A percentile compares a stretch with the other conserved stretches of the same genome.
Evolutionary conservation across 2,888 invertebrate genomes (phyloP).

Genomic region (Adineta ricciae): DNA sequence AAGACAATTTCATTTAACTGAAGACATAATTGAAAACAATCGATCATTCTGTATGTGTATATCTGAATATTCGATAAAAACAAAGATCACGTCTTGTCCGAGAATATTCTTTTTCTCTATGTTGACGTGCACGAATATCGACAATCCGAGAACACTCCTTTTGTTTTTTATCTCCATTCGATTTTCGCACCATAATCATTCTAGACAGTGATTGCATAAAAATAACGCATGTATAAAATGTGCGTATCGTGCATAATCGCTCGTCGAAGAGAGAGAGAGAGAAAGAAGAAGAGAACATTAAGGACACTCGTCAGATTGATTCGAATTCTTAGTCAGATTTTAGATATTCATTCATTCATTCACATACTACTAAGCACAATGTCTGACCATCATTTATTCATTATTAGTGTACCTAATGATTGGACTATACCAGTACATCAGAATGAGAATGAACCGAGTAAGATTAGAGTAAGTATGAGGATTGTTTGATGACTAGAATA

Average conservation of each 20-base stretch:
- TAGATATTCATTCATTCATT: neutral
- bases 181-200: neutral
- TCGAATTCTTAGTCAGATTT: neutral
- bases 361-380: neutral
- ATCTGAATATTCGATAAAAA: neutral
- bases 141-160: neutral
- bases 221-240: neutral
- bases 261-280: too few species aligned
- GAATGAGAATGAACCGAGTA: neutral
- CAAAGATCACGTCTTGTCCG: neutral
- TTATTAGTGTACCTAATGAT: neutral
- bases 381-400: constrained; percentile 16
- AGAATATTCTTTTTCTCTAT: neutral
- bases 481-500: neutral
- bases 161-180: neutral
- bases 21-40: too few species aligned
- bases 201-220: too few species aligned
- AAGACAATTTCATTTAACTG: too few species aligned
- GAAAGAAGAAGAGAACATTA: too few species aligned
- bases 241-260: too few species aligned
- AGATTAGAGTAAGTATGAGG: neutral
- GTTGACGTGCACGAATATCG: neutral
- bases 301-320: too few species aligned
- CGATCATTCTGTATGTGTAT: neutral
- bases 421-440: neutral